Evolutionary conservation across 1,140 invertebrate species (phyloP).

Genomic region (Liolophura sinensis): DNA sequence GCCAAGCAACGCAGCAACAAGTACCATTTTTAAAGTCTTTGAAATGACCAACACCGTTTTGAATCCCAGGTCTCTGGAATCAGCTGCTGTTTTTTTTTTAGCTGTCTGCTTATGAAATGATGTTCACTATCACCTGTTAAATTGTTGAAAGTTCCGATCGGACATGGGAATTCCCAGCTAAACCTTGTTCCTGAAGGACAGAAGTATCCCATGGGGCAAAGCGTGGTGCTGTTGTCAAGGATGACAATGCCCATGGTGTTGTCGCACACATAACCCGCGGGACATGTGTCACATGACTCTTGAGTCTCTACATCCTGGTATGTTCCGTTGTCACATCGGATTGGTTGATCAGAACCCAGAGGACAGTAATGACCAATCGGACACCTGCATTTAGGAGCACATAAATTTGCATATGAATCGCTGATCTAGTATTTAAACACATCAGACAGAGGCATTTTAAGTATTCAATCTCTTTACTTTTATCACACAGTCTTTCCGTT

Average conservation of each 20-base stretch:
- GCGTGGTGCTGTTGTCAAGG: constrained; percentile 46
- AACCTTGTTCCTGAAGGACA: constrained; percentile 46
- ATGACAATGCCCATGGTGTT: constrained; percentile 45
- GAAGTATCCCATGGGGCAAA: constrained; percentile 50
- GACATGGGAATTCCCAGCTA: constrained; percentile 45
- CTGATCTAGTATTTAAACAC: no score
- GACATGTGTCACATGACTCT: constrained; percentile 41
- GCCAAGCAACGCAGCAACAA: no score
- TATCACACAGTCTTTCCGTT: no score
- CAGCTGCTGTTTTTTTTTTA: no score
- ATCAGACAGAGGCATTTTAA: no score
- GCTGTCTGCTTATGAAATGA: no score
- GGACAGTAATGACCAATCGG: constrained; percentile 50
- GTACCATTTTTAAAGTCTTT: no score
- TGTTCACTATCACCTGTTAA: constrained; percentile 32
- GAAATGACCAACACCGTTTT: no score
- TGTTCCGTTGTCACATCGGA: constrained; percentile 47
- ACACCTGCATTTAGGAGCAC: constrained; percentile 31
- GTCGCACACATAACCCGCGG: constrained; percentile 52
- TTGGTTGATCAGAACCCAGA: constrained; percentile 26
- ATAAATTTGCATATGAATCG: background rate
- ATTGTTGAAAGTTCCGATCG: constrained; percentile 52
- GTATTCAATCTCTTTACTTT: background rate
- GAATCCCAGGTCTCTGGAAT: no score
- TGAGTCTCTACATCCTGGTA: constrained; percentile 48